Evolutionary conservation across 1,140 invertebrate genomes (phyloP), one percentile per base, ranked within the genome.

Genomic region (Drosophila subobscura): DNA sequence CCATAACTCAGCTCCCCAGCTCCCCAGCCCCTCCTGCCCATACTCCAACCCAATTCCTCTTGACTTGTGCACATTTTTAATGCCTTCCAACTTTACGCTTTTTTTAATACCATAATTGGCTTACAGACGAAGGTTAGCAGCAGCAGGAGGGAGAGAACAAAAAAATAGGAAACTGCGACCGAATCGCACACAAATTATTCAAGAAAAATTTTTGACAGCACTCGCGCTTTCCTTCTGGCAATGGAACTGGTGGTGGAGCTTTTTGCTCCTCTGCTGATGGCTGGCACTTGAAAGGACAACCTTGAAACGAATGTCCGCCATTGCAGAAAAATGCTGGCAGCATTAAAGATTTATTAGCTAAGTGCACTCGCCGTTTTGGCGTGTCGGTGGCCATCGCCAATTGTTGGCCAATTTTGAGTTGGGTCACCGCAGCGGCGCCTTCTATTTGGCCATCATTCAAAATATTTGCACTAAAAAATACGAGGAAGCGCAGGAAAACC

Each of bases 81-180:
- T 81, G 72, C 76, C 77, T 65, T 56, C 72, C 65, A 59, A 60
- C 76, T 61, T 72, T 67, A 67, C 72, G 58, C 46, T 64, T 72
- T 78, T 72, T 83, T 84, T 84, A 84, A 84, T 84, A 84, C 80
- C 80, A 86, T 84, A 84, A 84, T 84, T 84, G 80, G 80, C 80
- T 84, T 86, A 80, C 81, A 86, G 80, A 84, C 79, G 72, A 86
- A 80, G 80, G 80, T 84, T 86, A 77, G 63, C 56, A 50, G 41
- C 55, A 55, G 40, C 3, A 68, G 37, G 10, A 22, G 46, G 2
- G 27, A 47, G 25, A 22, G 1, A 29, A 44, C 37, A 44, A 50
- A 42, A 56, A 77, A 53, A 65, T 49, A 53, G 27, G 72, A 45
- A 33, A 71, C 45, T 55, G 44, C 58, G 51, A 53, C 68, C 45